Conservation (phyloP, 2,888 invertebrate species). For the Zaprionus lineosus region DNA sequence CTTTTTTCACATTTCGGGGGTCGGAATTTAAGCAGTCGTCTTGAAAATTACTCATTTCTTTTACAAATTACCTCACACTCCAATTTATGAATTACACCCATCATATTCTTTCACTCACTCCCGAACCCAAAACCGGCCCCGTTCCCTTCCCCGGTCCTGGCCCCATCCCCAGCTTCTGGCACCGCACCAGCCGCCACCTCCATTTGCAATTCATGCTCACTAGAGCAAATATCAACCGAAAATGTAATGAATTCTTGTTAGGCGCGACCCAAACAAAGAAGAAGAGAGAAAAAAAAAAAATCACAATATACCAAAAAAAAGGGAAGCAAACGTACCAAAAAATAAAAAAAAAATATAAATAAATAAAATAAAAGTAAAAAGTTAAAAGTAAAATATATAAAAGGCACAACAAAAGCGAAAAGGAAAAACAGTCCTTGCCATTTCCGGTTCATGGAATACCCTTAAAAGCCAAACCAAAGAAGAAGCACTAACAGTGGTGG, state of each 20-base stretch:
- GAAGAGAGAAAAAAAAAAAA: no score
- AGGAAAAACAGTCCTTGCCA: slow-evolving; percentile 25
- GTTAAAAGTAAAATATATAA: slow-evolving; percentile 22
- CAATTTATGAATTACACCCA: slow-evolving; percentile 39
- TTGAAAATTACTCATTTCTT: slow-evolving; percentile 36
- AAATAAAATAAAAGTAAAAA: slow-evolving; percentile 32
- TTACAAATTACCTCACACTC: slow-evolving; percentile 33
- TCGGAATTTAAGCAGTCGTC: slow-evolving; percentile 13
- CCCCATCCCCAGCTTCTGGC: background rate
- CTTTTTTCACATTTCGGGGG: background rate
- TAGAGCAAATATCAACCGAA: slow-evolving; percentile 40
- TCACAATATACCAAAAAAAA: background rate
- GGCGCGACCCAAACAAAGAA: slow-evolving; percentile 13
- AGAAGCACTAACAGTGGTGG: background rate
- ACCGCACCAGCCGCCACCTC: no score
- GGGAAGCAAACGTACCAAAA: background rate
- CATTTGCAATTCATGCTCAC: slow-evolving; percentile 27
- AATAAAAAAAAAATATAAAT: background rate
- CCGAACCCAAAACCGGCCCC: background rate
- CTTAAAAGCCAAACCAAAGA: slow-evolving; percentile 18
- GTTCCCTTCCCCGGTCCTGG: background rate
- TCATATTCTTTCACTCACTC: slow-evolving; percentile 23
- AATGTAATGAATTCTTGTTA: slow-evolving; percentile 47
- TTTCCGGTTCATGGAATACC: slow-evolving; percentile 42
- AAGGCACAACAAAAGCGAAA: slow-evolving; percentile 31